Percentiles rank a stretch among this genome's conserved stretches.
phyloP scores from a whole-genome alignment of 1,140 invertebrate genomes.

The Rhysida immarginata region DNA sequence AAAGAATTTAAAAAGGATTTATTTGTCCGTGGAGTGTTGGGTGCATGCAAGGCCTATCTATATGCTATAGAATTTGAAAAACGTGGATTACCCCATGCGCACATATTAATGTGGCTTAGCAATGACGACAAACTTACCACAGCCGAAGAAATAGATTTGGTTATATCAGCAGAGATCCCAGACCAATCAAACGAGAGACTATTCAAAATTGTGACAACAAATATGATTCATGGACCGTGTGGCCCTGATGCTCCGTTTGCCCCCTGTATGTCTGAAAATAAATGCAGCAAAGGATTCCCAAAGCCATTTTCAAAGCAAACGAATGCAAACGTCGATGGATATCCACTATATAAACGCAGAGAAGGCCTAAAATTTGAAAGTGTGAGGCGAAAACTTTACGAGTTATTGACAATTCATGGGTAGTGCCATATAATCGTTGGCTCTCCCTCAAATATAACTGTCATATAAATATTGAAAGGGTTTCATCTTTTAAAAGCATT shows the following conservation, averaged over 20 bases:
- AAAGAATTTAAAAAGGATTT: conserved; percentile 22
- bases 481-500: too few relatives aligned
- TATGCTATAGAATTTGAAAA: conserved; percentile 38
- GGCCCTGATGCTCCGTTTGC: too few relatives aligned
- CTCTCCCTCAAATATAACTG: too few relatives aligned
- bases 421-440: not conserved
- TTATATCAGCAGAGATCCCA: conserved; percentile 30
- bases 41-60: conserved; percentile 24
- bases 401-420: not conserved
- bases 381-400: too few relatives aligned
- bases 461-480: too few relatives aligned
- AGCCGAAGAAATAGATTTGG: conserved; percentile 28
- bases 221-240: too few relatives aligned
- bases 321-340: too few relatives aligned
- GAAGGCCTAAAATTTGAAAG: conserved; percentile 15
- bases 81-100: conserved; percentile 35
- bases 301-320: too few relatives aligned
- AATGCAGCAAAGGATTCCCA: not conserved
- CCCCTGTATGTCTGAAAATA: too few relatives aligned
- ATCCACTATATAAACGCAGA: conserved; percentile 1
- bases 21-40: conserved; percentile 23
- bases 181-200: too few relatives aligned
- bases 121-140: not conserved
- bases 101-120: conserved; percentile 31
- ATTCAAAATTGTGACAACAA: too few relatives aligned